Percentiles rank a stretch among this genome's conserved stretches.
Evolutionary conservation across 2,888 invertebrate genomes (phyloP).

Genomic region (Hymenopus coronatus): DNA sequence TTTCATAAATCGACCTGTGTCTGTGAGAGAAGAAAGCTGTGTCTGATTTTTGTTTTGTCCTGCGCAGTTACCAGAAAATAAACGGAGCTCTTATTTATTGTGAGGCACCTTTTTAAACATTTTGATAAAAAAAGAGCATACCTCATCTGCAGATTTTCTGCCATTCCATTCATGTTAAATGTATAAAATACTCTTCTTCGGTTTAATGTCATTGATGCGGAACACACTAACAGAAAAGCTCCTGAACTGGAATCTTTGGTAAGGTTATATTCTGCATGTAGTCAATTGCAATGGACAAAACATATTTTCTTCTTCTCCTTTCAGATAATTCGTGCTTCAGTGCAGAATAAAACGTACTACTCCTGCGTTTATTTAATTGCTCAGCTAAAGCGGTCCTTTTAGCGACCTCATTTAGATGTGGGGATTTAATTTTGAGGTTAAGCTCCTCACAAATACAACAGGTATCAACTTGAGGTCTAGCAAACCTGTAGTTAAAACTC

Average conservation of each 20-base stretch:
- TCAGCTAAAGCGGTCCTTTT: too few species aligned
- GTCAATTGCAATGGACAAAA: background rate
- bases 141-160: background rate
- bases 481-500: background rate
- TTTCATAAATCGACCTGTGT: conserved; percentile 22
- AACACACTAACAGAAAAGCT: conserved; percentile 25
- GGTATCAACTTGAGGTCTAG: too few species aligned
- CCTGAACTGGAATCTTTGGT: conserved; percentile 18
- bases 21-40: conserved; percentile 4
- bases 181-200: conserved; percentile 9
- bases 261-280: conserved; percentile 5
- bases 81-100: background rate
- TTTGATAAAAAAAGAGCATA: too few species aligned
- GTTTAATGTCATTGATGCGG: conserved; percentile 23
- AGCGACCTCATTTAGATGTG: too few species aligned
- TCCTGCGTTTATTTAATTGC: too few species aligned
- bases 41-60: conserved; percentile 27
- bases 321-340: background rate
- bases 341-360: background rate
- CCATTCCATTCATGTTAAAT: conserved; percentile 28
- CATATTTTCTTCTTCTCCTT: background rate
- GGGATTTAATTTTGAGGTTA: too few species aligned
- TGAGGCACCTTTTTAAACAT: too few species aligned
- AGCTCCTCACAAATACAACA: too few species aligned
- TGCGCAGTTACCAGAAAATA: conserved; percentile 28